A percentile compares a stretch with the other conserved stretches of the same genome.
phyloP scores from a whole-genome alignment of 2,797 vertebrate genomes.

The Emydoidea blandingii region DNA sequence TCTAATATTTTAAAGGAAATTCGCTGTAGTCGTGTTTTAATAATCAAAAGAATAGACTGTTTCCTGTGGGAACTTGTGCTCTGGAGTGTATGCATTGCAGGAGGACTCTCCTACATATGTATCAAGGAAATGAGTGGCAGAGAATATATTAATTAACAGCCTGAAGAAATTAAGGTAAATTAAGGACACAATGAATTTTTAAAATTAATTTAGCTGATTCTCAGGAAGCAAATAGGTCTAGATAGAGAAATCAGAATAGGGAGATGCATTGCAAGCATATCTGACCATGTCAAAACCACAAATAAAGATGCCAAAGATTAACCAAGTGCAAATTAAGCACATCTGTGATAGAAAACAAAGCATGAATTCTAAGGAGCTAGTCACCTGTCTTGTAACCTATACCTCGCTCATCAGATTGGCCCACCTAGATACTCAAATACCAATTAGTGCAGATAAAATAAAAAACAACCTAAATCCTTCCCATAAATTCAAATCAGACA shows the following conservation, averaged over 20 bases:
- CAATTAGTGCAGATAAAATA: background rate
- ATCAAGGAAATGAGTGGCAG: fast-evolving
- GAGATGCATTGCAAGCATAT: background rate
- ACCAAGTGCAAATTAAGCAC: conserved; percentile 3
- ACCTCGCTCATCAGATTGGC: background rate
- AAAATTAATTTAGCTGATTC: background rate
- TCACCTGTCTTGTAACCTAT: conserved; percentile 34
- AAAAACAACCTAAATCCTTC: conserved; percentile 5
- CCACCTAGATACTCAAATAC: background rate
- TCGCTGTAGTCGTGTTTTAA: background rate
- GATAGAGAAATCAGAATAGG: conserved; percentile 22
- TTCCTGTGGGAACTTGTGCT: background rate
- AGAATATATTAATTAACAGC: background rate
- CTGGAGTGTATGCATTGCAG: fast-evolving
- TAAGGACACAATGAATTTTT: conserved; percentile 47
- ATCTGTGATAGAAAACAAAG: conserved; percentile 50
- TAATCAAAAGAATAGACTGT: background rate
- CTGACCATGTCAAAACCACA: conserved; percentile 52
- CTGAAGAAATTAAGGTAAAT: background rate
- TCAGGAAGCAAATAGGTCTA: conserved; percentile 34
- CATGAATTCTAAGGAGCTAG: conserved; percentile 23
- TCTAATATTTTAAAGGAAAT: background rate
- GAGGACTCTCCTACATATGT: background rate
- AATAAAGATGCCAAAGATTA: conserved; percentile 7
- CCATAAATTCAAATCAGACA: background rate